Conservation (phyloP, 2,888 invertebrate species). For the Amitus sp. region DNA sequence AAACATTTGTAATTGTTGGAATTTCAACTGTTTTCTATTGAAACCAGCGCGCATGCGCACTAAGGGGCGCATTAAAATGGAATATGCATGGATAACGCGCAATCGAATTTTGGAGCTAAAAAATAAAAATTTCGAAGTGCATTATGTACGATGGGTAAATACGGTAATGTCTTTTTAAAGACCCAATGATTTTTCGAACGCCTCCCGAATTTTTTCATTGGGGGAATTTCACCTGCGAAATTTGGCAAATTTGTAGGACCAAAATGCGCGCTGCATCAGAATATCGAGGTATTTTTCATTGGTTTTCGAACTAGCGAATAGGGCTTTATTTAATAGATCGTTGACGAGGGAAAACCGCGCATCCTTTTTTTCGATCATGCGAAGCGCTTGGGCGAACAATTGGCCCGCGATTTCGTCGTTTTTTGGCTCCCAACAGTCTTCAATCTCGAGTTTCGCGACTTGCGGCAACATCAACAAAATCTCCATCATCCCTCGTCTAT, state of each 20-base stretch:
- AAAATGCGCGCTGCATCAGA: slow-evolving; percentile 46
- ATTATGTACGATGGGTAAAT: no score
- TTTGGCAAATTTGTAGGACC: slow-evolving; percentile 42
- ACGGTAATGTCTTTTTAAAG: no score
- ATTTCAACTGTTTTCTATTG: no score
- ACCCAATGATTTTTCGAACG: no score
- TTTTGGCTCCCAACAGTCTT: slow-evolving; percentile 48
- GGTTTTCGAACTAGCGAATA: slow-evolving; percentile 48
- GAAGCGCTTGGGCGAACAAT: slow-evolving; percentile 37
- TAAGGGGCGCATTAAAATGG: no score
- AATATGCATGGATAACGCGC: no score
- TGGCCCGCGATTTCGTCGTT: slow-evolving; percentile 43
- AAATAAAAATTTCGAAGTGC: no score
- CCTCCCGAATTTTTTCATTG: no score
- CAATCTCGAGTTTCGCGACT: slow-evolving; percentile 39
- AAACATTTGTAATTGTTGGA: no score
- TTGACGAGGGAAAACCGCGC: slow-evolving; percentile 22
- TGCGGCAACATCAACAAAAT: slow-evolving; percentile 43
- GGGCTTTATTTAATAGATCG: slow-evolving; percentile 46
- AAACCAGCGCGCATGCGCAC: no score
- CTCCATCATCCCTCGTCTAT: slow-evolving; percentile 52
- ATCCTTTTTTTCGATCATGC: slow-evolving; percentile 2
- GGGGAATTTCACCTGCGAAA: slow-evolving; percentile 29
- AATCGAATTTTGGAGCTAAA: no score
- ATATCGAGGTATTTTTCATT: slow-evolving; percentile 45